Evolutionary conservation across 2,888 invertebrate genomes (phyloP), one percentile per base, ranked within the genome.

Genomic region (Agrotis puta): DNA sequence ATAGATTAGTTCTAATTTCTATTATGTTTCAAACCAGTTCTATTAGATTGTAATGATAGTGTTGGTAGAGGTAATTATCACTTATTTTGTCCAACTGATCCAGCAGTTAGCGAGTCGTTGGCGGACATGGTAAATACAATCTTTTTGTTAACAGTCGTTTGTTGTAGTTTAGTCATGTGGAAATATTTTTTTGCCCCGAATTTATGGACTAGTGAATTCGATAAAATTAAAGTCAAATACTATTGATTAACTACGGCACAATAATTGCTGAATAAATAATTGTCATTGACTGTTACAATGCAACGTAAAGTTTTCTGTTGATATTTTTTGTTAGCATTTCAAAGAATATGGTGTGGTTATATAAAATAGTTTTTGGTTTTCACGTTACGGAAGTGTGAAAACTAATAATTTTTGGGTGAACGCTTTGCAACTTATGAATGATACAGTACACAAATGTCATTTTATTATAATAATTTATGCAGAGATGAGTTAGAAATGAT

Each of bases 151-250:
- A 9, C 54, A 58, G 59, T 64, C 68, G 77, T 71, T 73, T 70
- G 70, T 75, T 71, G 72, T 62, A 47, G 69, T 73, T 66, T 64
- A 80, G 70, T 81, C 75, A 77, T 70, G 83, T 76, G 80, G 75
- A 85, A 85, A 78, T 62, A 57, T 72, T 85, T 78, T n/a, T 83
- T 80, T 76, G 75, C 77, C 50, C 64, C 64, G 51, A 77, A 75
- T 78, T 77, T 70, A 70, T 70, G 62, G 70, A 63, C 81, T 81
- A 65, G 62, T 63, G 64, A 63, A 77, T 77, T 54, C 78, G 78
- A 56, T 77, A 82, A 72, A 64, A 33, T 64, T 71, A 7, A 64
- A 66, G 45, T 67, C 59, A 64, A 75, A 77, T 51, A 79, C 24
- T 79, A 68, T 68, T 63, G 51, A 81, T 77, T 81, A 68, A 54